A percentile compares a stretch with the other conserved stretches of the same genome.
Evolutionary conservation across 2,888 invertebrate species (phyloP).

Genomic region (Dryocosmus kuriphilus): DNA sequence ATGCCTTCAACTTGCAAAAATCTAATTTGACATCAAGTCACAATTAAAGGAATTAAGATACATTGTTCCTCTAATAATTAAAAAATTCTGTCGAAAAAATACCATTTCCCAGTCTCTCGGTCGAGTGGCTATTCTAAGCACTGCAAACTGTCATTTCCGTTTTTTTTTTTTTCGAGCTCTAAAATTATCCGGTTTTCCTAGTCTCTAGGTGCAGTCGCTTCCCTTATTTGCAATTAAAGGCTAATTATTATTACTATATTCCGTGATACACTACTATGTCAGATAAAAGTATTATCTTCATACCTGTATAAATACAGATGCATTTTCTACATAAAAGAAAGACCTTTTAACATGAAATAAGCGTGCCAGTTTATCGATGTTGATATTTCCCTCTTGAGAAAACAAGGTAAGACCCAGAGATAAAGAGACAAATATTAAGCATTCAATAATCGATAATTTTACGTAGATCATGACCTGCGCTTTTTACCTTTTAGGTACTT

Average conservation of each 20-base stretch:
- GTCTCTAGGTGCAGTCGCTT: neutral
- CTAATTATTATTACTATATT: neutral
- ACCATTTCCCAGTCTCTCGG: too few species aligned
- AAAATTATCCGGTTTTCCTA: neutral
- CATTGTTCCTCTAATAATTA: too few species aligned
- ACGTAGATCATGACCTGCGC: too few species aligned
- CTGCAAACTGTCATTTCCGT: too few species aligned
- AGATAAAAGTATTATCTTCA: neutral
- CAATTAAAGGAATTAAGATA: too few species aligned
- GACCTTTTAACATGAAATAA: conserved; percentile 4
- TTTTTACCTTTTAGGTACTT: too few species aligned
- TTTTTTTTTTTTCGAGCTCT: neutral
- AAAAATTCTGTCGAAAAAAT: too few species aligned
- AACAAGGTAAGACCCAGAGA: neutral
- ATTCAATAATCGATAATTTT: neutral
- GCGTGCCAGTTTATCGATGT: conserved; percentile 7
- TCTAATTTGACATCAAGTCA: too few species aligned
- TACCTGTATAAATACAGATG: neutral
- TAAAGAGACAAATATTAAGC: neutral
- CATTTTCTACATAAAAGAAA: neutral
- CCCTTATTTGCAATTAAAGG: neutral
- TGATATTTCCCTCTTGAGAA: conserved; percentile 18
- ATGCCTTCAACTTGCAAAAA: too few species aligned
- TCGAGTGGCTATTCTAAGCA: too few species aligned
- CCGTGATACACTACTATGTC: neutral